Conservation (phyloP, 2,113 vertebrate species). For the Nannospalax galili region DNA sequence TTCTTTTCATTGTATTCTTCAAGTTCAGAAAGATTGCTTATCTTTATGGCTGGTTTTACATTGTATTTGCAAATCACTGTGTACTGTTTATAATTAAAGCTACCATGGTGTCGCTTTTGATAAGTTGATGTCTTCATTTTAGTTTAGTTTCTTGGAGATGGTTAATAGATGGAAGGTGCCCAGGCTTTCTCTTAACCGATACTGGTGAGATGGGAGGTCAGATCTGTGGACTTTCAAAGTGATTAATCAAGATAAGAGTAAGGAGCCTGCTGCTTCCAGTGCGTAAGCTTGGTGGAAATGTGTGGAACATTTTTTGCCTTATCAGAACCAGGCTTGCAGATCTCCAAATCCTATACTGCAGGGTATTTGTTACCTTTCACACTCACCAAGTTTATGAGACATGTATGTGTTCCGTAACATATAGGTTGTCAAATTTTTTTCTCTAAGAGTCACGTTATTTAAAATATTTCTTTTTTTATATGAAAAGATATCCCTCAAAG, state of each 20-base stretch:
- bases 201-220: not conserved
- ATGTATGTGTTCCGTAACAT: not conserved
- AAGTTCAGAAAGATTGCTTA: not conserved
- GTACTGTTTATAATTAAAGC: not conserved
- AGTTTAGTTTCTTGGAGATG: not conserved
- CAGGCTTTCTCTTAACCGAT: not conserved
- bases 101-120: not conserved
- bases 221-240: not conserved
- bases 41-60: not conserved
- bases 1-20: not conserved
- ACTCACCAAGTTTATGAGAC: not conserved
- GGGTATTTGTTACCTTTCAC: not conserved
- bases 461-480: constrained; percentile 23
- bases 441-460: not conserved
- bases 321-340: not conserved
- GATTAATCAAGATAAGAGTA: not conserved
- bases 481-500: not conserved
- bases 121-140: constrained; percentile 1
- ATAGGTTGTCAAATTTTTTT: not conserved
- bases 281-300: not conserved
- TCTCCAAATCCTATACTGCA: not conserved
- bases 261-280: not conserved
- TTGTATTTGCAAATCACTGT: not conserved
- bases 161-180: not conserved
- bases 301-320: not conserved